Evolutionary conservation across 2,113 vertebrate genomes (phyloP).

Genomic region (Aspiorhynchus laticeps): DNA sequence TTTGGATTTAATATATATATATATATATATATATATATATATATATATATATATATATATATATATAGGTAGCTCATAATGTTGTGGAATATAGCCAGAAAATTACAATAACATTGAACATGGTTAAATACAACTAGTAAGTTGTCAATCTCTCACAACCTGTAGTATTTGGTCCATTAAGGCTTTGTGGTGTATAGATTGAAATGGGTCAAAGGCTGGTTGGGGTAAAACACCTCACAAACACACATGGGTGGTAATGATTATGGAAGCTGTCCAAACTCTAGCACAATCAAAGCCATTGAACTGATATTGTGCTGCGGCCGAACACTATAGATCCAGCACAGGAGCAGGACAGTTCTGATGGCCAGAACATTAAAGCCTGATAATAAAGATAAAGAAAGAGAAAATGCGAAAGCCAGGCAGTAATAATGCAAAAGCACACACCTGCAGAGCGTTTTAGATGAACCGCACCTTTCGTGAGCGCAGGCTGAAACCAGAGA

Average conservation of each 20-base stretch:
- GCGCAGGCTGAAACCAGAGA: slow-evolving; percentile 76
- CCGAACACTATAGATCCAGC: background rate
- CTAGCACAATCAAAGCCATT: background rate
- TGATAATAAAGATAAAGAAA: no score
- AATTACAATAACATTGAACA: background rate
- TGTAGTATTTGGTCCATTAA: background rate
- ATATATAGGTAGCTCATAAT: background rate
- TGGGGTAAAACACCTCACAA: background rate
- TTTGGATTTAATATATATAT: no score
- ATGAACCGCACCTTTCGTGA: slow-evolving; percentile 71
- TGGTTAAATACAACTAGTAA: background rate
- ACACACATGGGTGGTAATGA: background rate
- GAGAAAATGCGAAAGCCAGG: background rate
- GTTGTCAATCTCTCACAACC: background rate
- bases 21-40: no score
- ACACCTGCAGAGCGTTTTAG: slow-evolving; percentile 56
- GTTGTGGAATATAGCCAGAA: background rate
- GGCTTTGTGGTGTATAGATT: background rate
- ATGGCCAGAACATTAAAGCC: background rate
- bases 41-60: no score
- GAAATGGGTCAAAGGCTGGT: background rate
- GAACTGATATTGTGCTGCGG: background rate
- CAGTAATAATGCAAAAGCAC: background rate
- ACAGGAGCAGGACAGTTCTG: background rate
- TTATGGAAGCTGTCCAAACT: slow-evolving; percentile 12